A percentile compares a stretch with the other conserved stretches of the same genome.
Conservation (phyloP, 2,888 invertebrate species). For the Luperina testacea region DNA sequence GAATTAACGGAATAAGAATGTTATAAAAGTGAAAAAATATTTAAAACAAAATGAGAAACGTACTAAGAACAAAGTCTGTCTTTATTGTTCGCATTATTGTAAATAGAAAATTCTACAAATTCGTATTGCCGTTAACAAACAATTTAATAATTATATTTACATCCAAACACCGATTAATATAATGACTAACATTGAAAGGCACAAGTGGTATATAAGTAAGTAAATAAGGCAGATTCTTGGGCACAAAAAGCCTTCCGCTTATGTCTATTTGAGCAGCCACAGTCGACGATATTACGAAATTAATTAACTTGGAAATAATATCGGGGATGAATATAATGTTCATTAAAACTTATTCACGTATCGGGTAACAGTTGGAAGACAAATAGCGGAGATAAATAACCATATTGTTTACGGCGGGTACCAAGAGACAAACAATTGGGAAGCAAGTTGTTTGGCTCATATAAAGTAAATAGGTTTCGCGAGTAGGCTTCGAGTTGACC, state of each 20-base stretch:
- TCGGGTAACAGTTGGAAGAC: conserved; percentile 42
- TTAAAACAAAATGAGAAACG: background rate
- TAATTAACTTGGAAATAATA: conserved; percentile 60
- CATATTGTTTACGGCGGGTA: background rate
- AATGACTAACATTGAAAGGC: conserved; percentile 21
- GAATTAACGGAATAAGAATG: background rate
- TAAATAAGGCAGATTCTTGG: conserved; percentile 19
- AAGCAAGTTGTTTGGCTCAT: background rate
- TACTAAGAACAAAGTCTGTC: background rate
- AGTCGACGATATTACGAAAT: conserved; percentile 52
- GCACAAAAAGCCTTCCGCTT: conserved; percentile 20
- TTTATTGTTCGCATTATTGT: background rate
- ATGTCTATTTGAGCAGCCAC: conserved; percentile 30
- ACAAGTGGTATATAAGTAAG: background rate
- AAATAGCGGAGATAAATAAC: conserved; percentile 23
- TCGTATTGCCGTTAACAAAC: background rate
- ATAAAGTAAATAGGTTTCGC: background rate
- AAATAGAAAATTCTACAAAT: background rate
- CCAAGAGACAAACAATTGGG: background rate
- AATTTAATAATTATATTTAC: conserved; percentile 23
- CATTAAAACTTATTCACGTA: conserved; percentile 52
- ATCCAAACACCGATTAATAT: conserved; percentile 12
- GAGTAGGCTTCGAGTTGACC: background rate
- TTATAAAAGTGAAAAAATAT: background rate
- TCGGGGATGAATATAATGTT: conserved; percentile 47